phyloP scores from a whole-genome alignment of 2,113 vertebrate species.

The Cromileptes altivelis region DNA sequence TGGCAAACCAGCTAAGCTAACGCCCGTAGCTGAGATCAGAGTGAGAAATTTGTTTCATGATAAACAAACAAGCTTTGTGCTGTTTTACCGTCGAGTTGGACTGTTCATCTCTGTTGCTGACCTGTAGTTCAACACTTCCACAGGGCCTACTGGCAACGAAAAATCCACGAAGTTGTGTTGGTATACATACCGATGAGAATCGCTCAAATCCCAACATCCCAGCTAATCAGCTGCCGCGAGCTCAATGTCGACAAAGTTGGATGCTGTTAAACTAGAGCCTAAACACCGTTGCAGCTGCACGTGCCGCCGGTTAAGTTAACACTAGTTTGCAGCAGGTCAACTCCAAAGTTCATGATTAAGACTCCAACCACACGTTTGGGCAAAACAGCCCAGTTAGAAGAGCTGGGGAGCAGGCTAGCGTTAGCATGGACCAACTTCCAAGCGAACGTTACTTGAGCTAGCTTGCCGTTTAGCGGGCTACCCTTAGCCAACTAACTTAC shows the following conservation, averaged over 20 bases:
- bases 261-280: slow-evolving; percentile 28
- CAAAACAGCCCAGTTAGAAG: slow-evolving; percentile 13
- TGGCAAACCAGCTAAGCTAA: slow-evolving; percentile 33
- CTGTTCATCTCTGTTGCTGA: slow-evolving; percentile 27
- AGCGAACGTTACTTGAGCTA: slow-evolving; percentile 56
- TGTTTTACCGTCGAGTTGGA: slow-evolving; percentile 8
- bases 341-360: slow-evolving; percentile 42
- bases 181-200: slow-evolving; percentile 53
- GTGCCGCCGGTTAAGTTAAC: slow-evolving; percentile 42
- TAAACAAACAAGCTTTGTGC: slow-evolving; percentile 4
- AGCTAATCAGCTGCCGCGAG: slow-evolving; percentile 40
- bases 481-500: slow-evolving; percentile 65
- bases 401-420: slow-evolving; percentile 41
- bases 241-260: slow-evolving; percentile 54
- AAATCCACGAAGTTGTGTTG: slow-evolving; percentile 62
- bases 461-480: slow-evolving; percentile 64
- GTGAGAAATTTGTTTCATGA: background rate
- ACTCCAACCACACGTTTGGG: background rate
- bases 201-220: slow-evolving; percentile 50
- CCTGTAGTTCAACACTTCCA: slow-evolving; percentile 63
- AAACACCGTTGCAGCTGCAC: slow-evolving; percentile 29
- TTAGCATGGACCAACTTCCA: slow-evolving; percentile 73
- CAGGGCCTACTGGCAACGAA: slow-evolving; percentile 56
- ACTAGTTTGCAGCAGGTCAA: slow-evolving; percentile 29
- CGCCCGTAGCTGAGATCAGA: background rate